phyloP scores from a whole-genome alignment of 2,113 vertebrate species.

The Thamnophis sirtalis region DNA sequence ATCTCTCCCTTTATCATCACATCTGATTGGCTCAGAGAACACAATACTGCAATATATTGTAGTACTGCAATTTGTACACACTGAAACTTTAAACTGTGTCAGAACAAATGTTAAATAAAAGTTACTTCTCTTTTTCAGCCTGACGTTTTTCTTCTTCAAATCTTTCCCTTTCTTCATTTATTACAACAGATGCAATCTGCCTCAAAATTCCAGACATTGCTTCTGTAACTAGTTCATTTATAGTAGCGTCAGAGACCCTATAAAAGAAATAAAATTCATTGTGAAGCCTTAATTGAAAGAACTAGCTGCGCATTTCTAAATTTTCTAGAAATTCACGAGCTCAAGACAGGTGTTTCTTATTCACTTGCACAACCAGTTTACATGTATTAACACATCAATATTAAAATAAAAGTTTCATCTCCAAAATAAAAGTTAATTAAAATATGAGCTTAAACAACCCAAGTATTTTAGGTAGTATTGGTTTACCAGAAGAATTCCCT shows the following conservation, averaged over 20 bases:
- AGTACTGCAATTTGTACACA: background rate
- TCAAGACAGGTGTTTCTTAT: background rate
- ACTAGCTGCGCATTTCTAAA: background rate
- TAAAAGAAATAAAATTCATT: conserved; percentile 26
- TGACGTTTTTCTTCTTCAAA: conserved; percentile 75
- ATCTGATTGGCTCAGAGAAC: background rate
- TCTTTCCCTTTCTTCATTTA: conserved; percentile 70
- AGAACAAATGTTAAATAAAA: background rate
- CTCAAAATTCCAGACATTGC: conserved; percentile 69
- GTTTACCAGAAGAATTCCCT: background rate
- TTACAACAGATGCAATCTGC: conserved; percentile 62
- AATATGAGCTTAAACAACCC: background rate
- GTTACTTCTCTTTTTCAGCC: conserved; percentile 82
- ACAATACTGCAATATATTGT: background rate
- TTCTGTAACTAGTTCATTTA: conserved; percentile 73
- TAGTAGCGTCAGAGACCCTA: conserved; percentile 71
- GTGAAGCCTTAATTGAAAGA: background rate
- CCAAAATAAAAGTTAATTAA: background rate
- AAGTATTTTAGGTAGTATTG: background rate
- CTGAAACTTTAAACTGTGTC: accelerated
- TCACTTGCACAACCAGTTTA: background rate
- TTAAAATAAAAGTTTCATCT: background rate
- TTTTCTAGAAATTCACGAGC: background rate
- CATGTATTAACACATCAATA: background rate
- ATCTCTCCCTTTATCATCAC: background rate